phyloP scores from a whole-genome alignment of 2,888 invertebrate genomes.

The Luffia ferchaultella region DNA sequence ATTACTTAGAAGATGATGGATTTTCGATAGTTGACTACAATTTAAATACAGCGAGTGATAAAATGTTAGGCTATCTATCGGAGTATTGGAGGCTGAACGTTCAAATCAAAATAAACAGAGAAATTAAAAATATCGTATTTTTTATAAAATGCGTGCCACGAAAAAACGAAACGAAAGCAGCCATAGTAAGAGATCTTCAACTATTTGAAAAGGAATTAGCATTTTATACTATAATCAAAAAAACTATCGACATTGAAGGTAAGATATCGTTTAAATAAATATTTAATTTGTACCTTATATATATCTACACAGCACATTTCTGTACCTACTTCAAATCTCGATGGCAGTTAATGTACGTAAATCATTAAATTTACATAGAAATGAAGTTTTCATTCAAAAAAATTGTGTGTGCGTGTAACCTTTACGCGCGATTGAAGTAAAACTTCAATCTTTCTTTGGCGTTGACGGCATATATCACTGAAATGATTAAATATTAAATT shows the following conservation, averaged over 20 bases:
- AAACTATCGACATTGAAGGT: constrained; percentile 33
- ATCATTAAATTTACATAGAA: too few relatives aligned
- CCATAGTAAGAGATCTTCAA: constrained; percentile 38
- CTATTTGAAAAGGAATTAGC: constrained; percentile 38
- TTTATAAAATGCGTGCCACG: constrained; percentile 44
- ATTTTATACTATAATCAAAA: constrained; percentile 38
- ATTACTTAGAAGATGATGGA: constrained; percentile 15
- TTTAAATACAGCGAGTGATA: constrained; percentile 36
- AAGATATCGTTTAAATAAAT: constrained; percentile 14
- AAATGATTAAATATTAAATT: too few relatives aligned
- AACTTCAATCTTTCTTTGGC: too few relatives aligned
- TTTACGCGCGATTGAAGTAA: too few relatives aligned
- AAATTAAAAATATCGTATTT: constrained; percentile 25
- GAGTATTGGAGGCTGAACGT: constrained; percentile 50
- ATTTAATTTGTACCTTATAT: too few relatives aligned
- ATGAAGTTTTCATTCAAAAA: too few relatives aligned
- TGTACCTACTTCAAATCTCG: too few relatives aligned
- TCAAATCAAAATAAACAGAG: constrained; percentile 16
- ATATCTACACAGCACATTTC: too few relatives aligned
- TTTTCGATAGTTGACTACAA: constrained; percentile 24
- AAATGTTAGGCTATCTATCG: constrained; percentile 49
- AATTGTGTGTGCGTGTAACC: too few relatives aligned
- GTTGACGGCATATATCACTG: too few relatives aligned
- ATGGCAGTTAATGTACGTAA: too few relatives aligned
- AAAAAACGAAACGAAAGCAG: constrained; percentile 42